A percentile compares a stretch with the other conserved stretches of the same genome.
phyloP scores from a whole-genome alignment of 2,888 invertebrate genomes.

The Eudemis profundana region DNA sequence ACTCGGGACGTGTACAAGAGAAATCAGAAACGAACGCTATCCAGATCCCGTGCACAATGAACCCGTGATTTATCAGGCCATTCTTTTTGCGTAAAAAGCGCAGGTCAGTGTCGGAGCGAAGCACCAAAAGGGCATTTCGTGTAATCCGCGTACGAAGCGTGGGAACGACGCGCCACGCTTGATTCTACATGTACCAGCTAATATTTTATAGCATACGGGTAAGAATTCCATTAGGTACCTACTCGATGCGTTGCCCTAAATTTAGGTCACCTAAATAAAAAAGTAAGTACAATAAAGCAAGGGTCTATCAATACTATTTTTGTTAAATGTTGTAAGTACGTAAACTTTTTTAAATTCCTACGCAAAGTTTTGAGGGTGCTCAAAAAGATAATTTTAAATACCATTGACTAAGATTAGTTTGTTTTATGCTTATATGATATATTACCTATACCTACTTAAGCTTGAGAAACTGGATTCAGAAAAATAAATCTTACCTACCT shows the following conservation, averaged over 20 bases:
- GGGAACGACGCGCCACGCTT: constrained; percentile 66
- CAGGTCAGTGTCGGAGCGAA: constrained; percentile 80
- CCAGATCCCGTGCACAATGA: constrained; percentile 74
- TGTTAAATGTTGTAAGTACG: too few relatives aligned
- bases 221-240: constrained; percentile 6
- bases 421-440: too few relatives aligned
- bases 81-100: constrained; percentile 82
- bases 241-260: background rate
- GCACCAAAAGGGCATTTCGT: constrained; percentile 82
- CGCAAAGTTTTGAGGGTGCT: too few relatives aligned
- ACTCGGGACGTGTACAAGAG: constrained; percentile 63
- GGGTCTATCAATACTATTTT: too few relatives aligned
- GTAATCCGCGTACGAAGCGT: constrained; percentile 80
- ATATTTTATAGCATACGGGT: background rate
- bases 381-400: too few relatives aligned
- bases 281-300: too few relatives aligned
- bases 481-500: too few relatives aligned
- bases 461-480: too few relatives aligned
- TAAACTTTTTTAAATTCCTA: too few relatives aligned
- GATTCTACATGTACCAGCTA: constrained; percentile 42
- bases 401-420: too few relatives aligned
- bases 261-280: too few relatives aligned
- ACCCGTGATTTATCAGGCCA: constrained; percentile 79
- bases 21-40: constrained; percentile 69
- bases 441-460: too few relatives aligned